These are phyloP conservation scores for Istiophorus platypterus DNA, from an alignment of 2,113 vertebrate genomes.

Conservation along the genomic window DNA sequence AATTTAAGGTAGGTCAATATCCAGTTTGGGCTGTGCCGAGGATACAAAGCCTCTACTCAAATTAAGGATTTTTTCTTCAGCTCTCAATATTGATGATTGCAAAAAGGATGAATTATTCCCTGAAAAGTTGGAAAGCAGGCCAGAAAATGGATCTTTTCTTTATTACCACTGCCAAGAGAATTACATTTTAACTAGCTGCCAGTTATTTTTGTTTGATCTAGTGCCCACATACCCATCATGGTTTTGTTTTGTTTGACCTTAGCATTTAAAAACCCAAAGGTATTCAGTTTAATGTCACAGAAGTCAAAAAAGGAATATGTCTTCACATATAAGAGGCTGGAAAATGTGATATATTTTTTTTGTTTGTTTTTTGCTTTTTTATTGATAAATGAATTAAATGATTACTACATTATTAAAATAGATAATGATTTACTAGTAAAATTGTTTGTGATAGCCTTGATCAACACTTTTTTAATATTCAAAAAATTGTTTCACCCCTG, in stretches of 20 bases:
- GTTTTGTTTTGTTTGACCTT: neutral
- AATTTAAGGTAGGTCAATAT: slow-evolving; percentile 12
- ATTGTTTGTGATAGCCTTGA: too few species aligned
- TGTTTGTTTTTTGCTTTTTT: too few species aligned
- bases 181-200: neutral
- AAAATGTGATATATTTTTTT: too few species aligned
- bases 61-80: slow-evolving; percentile 20
- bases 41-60: slow-evolving; percentile 13
- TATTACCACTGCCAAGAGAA: neutral
- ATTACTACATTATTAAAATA: too few species aligned
- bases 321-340: too few species aligned
- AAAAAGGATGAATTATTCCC: slow-evolving; percentile 31
- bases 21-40: neutral
- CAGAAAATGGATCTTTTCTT: neutral
- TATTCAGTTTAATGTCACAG: too few species aligned
- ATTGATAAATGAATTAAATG: too few species aligned
- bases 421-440: too few species aligned
- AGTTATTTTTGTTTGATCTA: neutral
- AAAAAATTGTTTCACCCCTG: too few species aligned
- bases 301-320: too few species aligned
- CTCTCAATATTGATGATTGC: slow-evolving; percentile 35
- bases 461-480: too few species aligned
- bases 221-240: neutral
- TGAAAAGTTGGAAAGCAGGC: neutral
- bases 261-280: neutral